These are phyloP conservation scores for Etia nguti DNA, from an alignment of 2,113 vertebrate genomes.

Conservation along the genomic window DNA sequence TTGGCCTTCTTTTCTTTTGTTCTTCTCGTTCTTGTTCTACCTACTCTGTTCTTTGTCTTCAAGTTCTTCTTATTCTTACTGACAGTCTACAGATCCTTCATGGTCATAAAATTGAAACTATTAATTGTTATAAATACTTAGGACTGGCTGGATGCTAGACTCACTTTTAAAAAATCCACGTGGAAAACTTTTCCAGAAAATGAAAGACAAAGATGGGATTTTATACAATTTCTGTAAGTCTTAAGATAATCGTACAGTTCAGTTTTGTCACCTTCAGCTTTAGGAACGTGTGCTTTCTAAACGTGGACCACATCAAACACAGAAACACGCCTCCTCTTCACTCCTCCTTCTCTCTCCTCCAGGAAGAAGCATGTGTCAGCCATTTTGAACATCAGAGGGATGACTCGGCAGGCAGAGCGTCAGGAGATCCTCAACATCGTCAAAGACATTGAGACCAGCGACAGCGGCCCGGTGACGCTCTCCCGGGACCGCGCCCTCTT, in stretches of 20 bases:
- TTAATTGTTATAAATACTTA: not conserved
- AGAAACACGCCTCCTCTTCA: not conserved
- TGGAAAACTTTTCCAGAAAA: not conserved
- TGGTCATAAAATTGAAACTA: not conserved
- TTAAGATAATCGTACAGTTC: not conserved
- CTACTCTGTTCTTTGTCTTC: not conserved
- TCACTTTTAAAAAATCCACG: not conserved
- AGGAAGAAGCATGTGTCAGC: slow-evolving; percentile 86
- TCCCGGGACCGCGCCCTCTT: slow-evolving; percentile 77
- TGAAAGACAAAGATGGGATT: not conserved
- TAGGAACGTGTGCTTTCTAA: not conserved
- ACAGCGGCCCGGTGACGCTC: not conserved
- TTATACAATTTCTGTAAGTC: not conserved
- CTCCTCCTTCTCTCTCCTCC: not conserved
- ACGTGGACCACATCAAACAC: not conserved
- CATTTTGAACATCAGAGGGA: slow-evolving; percentile 82
- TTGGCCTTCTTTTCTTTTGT: not conserved
- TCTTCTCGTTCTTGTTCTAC: not conserved
- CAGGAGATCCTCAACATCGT: slow-evolving; percentile 85
- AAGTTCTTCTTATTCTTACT: not conserved
- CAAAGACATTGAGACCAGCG: slow-evolving; percentile 76
- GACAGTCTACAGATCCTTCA: not conserved
- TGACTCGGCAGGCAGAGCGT: slow-evolving; percentile 69
- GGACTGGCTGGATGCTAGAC: not conserved
- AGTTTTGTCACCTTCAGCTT: not conserved